Base-by-base conservation (phyloP, 2,888 invertebrate genomes). In the Aporophyla nigra region DNA sequence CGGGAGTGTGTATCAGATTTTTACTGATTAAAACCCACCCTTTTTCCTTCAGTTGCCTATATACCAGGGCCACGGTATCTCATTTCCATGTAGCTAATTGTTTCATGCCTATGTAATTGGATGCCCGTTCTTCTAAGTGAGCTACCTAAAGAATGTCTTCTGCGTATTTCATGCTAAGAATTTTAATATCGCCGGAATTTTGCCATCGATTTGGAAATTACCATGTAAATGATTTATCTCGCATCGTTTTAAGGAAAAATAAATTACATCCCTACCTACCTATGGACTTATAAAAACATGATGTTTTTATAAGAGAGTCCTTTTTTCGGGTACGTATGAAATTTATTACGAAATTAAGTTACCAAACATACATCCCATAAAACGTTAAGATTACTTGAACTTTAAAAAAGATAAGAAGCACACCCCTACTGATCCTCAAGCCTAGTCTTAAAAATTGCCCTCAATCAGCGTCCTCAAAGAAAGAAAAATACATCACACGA, bases 91-190 rank as follows among this genome's bases (percentile, higher is more conserved):
- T 33, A 51, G 14, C 16, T 16, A 66, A 16, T 27, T 73, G 3
- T 21, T 40, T 27, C 14, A 6, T 51, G 40, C 5, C 4, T 24
- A n/a, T 2, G 16, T 19, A 5, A 59, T 27, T 74, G 1, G 16
- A 61, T 70, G n/a, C 33, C 3, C 5, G 19, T 3, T 53, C 46
- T 69, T 27, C 14, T 1, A 33, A 33, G 58, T 16, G 16, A 46
- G n/a, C 21, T 16, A 1, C 5, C 5, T 54, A 27, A 49, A 62
- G 4, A 62, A 70, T 78, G 10, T 40, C 16, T n/a, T 21, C 5
- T 24, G 24, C 78, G 5, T 78, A 78, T 76, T 70, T 70, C 14
- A 71, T 53, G 71, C 7, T n/a, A n/a, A 71, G 71, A 62, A 76
- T 62, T 76, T 76, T 71, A 71, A 71, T 76, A 71, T 27, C 16